Percentiles rank a stretch among this genome's conserved stretches.
phyloP scores from a whole-genome alignment of 2,113 vertebrate species.

The Larimichthys crocea region DNA sequence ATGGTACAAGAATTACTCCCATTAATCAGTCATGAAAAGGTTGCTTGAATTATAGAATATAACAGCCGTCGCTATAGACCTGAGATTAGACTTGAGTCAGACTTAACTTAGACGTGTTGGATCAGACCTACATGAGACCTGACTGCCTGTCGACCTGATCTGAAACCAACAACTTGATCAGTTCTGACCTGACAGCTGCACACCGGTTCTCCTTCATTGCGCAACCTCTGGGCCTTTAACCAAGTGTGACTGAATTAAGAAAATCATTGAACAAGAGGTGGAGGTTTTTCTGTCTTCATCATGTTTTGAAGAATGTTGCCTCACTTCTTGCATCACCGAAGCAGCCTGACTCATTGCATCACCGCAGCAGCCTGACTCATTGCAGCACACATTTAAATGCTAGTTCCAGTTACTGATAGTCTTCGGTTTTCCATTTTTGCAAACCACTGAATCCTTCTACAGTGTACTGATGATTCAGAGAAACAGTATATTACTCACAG shows the following conservation, averaged over 20 bases:
- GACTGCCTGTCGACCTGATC: background rate
- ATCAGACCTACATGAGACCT: background rate
- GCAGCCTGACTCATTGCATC: constrained; percentile 3
- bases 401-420: background rate
- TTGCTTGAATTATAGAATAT: background rate
- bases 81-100: background rate
- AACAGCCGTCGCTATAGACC: background rate
- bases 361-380: background rate
- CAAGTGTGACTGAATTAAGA: constrained; percentile 1
- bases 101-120: background rate
- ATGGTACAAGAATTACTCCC: background rate
- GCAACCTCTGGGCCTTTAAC: constrained; percentile 4
- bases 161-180: background rate
- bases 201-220: background rate
- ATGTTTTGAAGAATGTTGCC: constrained; percentile 12
- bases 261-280: constrained; percentile 10
- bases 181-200: background rate
- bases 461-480: background rate
- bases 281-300: background rate
- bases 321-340: background rate
- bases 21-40: background rate
- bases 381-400: background rate
- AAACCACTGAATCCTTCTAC: background rate
- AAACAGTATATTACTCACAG: background rate
- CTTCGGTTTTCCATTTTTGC: background rate